Conservation (phyloP, 2,888 invertebrate genomes). For the Odiellus spinosus region DNA sequence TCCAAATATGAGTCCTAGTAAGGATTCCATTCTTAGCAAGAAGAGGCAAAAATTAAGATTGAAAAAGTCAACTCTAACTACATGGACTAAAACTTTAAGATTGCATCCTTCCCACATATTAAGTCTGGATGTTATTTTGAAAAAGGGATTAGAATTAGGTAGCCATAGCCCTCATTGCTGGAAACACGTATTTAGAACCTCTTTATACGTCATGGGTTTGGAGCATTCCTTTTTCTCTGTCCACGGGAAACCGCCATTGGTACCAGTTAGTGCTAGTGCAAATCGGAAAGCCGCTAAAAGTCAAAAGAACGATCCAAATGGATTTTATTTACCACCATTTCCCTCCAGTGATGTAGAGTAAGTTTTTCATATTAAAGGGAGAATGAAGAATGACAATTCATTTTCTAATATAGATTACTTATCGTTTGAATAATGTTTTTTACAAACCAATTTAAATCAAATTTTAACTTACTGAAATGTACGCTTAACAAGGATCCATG, state of each 20-base stretch:
- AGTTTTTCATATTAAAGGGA: too few relatives aligned
- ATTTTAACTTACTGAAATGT: too few relatives aligned
- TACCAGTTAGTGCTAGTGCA: too few relatives aligned
- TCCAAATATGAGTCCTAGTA: conserved; percentile 1
- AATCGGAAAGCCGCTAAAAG: too few relatives aligned
- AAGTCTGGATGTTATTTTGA: conserved; percentile 77
- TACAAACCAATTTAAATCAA: too few relatives aligned
- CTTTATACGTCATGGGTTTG: conserved; percentile 75
- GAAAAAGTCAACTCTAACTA: conserved; percentile 15
- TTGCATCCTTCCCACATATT: conserved; percentile 75
- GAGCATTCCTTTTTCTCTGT: conserved; percentile 72
- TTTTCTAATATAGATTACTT: too few relatives aligned
- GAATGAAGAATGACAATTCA: too few relatives aligned
- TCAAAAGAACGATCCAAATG: too few relatives aligned
- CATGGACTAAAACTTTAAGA: conserved; percentile 26
- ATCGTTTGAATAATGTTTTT: too few relatives aligned
- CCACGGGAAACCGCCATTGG: conserved; percentile 37
- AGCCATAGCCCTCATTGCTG: conserved; percentile 86
- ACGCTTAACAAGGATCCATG: too few relatives aligned
- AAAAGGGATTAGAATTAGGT: conserved; percentile 72
- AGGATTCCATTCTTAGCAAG: conserved; percentile 9
- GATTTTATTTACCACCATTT: too few relatives aligned
- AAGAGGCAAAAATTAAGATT: conserved; percentile 8
- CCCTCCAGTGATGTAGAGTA: too few relatives aligned
- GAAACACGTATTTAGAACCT: conserved; percentile 69